Evolutionary conservation across 1,140 invertebrate genomes (phyloP).

Genomic region (Drosophila santomea): DNA sequence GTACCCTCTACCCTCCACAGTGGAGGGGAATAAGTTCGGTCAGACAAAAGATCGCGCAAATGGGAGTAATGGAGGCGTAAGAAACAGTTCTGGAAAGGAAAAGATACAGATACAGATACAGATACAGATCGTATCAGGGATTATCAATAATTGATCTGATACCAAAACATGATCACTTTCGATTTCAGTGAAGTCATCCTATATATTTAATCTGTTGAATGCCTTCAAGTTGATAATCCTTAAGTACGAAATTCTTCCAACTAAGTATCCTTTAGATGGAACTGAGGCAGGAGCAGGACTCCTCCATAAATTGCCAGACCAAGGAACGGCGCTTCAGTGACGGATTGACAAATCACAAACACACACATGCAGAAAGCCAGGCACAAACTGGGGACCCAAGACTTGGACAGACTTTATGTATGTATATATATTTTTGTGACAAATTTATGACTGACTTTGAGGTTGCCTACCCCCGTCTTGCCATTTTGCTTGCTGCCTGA

Average conservation of each 20-base stretch:
- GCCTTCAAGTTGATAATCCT: no score
- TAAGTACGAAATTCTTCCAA: not conserved
- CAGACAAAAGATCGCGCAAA: conserved; percentile 27
- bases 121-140: no score
- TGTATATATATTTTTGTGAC: conserved; percentile 68
- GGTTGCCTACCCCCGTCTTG: conserved; percentile 5
- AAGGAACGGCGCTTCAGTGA: conserved; percentile 77
- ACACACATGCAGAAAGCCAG: conserved; percentile 13
- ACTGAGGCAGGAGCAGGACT: conserved; percentile 22
- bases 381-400: conserved; percentile 2
- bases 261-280: not conserved
- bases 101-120: not conserved
- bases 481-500: not conserved
- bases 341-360: conserved; percentile 75
- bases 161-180: no score
- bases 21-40: conserved; percentile 12
- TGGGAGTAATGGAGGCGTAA: conserved; percentile 1
- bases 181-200: no score
- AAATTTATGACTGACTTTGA: conserved; percentile 78
- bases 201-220: no score
- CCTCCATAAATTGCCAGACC: conserved; percentile 55
- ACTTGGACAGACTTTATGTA: conserved; percentile 39
- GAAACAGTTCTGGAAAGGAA: not conserved
- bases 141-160: no score
- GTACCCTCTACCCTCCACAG: not conserved